phyloP scores from a whole-genome alignment of 2,888 invertebrate species.

The Candidula unifasciata region DNA sequence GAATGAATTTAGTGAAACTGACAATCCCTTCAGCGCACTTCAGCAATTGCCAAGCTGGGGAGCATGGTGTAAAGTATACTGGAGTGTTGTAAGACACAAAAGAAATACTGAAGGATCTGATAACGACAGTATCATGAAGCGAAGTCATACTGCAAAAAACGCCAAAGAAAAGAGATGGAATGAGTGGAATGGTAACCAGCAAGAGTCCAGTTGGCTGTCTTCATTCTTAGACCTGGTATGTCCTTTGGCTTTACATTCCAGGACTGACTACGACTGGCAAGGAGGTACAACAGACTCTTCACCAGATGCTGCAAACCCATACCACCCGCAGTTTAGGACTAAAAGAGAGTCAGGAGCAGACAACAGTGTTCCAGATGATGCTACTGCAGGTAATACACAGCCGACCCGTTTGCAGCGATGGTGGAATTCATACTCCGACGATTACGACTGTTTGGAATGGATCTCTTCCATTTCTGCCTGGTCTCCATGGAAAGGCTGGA shows the following conservation, averaged over 20 bases:
- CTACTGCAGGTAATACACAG: background rate
- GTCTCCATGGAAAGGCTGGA: constrained; percentile 46
- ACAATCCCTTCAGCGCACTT: background rate
- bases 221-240: constrained; percentile 2
- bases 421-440: constrained; percentile 19
- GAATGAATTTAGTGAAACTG: background rate
- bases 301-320: background rate
- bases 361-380: background rate
- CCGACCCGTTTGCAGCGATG: constrained; percentile 11
- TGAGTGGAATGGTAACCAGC: background rate
- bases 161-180: constrained; percentile 36
- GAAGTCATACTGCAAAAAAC: background rate
- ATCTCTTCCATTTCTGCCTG: constrained; percentile 8
- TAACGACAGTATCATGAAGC: background rate
- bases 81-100: background rate
- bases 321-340: constrained; percentile 24
- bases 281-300: background rate
- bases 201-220: background rate
- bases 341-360: background rate
- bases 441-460: constrained; percentile 45
- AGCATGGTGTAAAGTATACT: constrained; percentile 18
- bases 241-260: constrained; percentile 9
- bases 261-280: background rate
- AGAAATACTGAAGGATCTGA: background rate
- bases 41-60: background rate